Evolutionary conservation across 1,140 invertebrate genomes (phyloP).

Genomic region (Diorhabda carinulata): DNA sequence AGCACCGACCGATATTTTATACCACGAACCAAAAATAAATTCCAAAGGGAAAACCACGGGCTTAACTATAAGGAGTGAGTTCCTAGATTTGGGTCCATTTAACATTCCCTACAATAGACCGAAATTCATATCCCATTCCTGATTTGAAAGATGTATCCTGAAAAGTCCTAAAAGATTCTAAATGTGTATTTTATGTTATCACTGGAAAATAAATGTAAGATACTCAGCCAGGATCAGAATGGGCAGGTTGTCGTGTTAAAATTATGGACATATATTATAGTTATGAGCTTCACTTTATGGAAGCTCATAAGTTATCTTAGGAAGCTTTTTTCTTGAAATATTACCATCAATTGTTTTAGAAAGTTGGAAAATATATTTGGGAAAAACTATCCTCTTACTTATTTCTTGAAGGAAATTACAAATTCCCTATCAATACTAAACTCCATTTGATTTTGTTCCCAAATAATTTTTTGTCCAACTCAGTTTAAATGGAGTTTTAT

Average conservation of each 20-base stretch:
- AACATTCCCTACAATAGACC: conserved; percentile 21
- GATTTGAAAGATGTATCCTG: conserved; percentile 15
- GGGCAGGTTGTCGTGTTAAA: neutral
- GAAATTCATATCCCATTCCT: conserved; percentile 26
- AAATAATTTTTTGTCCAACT: too few relatives aligned
- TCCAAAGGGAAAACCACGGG: conserved; percentile 5
- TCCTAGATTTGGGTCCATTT: conserved; percentile 19
- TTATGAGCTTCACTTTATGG: too few relatives aligned
- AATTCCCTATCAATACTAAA: too few relatives aligned
- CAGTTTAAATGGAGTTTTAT: too few relatives aligned
- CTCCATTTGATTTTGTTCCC: too few relatives aligned
- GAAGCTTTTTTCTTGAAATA: too few relatives aligned
- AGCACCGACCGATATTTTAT: conserved; percentile 8
- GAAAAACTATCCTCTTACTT: too few relatives aligned
- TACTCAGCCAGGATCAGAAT: conserved; percentile 6
- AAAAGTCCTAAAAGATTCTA: conserved; percentile 27
- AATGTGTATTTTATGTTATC: conserved; percentile 32
- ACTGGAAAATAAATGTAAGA: conserved; percentile 31
- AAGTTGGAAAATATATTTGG: too few relatives aligned
- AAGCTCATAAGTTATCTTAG: too few relatives aligned
- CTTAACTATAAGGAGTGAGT: conserved; percentile 16
- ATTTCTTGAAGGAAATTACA: too few relatives aligned
- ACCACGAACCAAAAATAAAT: conserved; percentile 10
- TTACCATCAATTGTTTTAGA: too few relatives aligned
- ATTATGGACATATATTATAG: neutral